Base-by-base conservation (phyloP, 2,888 invertebrate species). In the Stenolophus ochropezus region DNA sequence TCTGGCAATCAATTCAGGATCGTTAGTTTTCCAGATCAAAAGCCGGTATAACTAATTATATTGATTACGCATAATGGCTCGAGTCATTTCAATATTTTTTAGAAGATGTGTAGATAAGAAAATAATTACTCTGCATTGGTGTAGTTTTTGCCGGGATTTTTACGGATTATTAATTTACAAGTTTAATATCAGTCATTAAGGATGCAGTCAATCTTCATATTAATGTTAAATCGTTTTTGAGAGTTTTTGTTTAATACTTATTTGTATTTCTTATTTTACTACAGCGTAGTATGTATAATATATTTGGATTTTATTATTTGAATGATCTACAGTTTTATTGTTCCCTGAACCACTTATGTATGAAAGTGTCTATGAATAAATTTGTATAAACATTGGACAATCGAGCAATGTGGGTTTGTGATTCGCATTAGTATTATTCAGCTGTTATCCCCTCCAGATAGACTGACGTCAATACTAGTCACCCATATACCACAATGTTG, bases 391-490 rank as follows among this genome's bases (percentile, higher is more conserved):
- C 25, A 25, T 61, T 61, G 14, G 61, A 61, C 61, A 61, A 21
- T 73, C 47, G n/a, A 8, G 33, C 11, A 42, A 47, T 47, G 73
- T 73, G 73, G 73, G 49, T 73, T 73, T 23, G n/a, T 53, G 73
- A 73, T 73, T 49, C 49, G 47, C 20, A 73, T 16, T 73, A 47
- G 73, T 73, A 47, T 73, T 21, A 47, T 49, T 49, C 73, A 73
- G 49, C 47, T 23, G 23, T 23, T 49, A 5, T 49, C 73, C 73
- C 47, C 18, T 14, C 14, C 49, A 47, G 2, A 3, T 6, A 42
- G 21, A 47, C 73, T 73, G 73, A 73, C 73, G 73, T 73, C 73
- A 73, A 73, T 73, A 6, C 23, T 11, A 23, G 33, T 42, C 33
- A 42, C 33, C 33, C 33, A 42, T 8, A 42, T 42, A 42, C 33